These are phyloP conservation scores for Corvus moneduloides DNA, from an alignment of 2,113 vertebrate genomes.

Conservation along the genomic window DNA sequence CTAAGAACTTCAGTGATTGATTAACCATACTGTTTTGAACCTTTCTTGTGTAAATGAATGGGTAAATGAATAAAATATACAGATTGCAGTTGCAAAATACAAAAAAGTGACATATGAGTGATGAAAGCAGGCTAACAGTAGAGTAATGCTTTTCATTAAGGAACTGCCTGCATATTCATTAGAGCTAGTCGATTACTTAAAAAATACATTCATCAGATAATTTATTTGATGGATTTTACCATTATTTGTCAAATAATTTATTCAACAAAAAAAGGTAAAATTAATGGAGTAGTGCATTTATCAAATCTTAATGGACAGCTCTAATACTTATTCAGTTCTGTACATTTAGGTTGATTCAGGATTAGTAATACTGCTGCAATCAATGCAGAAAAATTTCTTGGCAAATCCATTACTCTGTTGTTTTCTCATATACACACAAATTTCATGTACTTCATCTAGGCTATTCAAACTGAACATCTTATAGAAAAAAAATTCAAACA, in stretches of 20 bases:
- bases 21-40: constrained; percentile 31
- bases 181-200: constrained; percentile 37
- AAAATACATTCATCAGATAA: constrained; percentile 55
- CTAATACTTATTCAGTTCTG: constrained; percentile 23
- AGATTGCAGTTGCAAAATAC: constrained; percentile 42
- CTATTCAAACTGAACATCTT: background rate
- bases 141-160: constrained; percentile 62
- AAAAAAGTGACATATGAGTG: constrained; percentile 44
- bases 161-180: constrained; percentile 60
- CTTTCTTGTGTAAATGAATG: constrained; percentile 42
- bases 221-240: constrained; percentile 64
- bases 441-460: background rate
- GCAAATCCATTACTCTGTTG: constrained; percentile 6
- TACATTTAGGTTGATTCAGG: constrained; percentile 26
- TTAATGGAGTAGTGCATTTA: constrained; percentile 38
- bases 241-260: constrained; percentile 66
- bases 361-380: constrained; percentile 32
- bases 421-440: background rate
- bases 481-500: background rate
- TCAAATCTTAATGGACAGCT: constrained; percentile 31
- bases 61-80: constrained; percentile 61
- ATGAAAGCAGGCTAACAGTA: constrained; percentile 57
- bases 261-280: constrained; percentile 59
- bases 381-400: constrained; percentile 23
- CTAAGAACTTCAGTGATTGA: constrained; percentile 25